A percentile compares a stretch with the other conserved stretches of the same genome.
These are phyloP conservation scores for Calephelis nemesis DNA, from an alignment of 1,140 invertebrate species.

Conservation along the genomic window DNA sequence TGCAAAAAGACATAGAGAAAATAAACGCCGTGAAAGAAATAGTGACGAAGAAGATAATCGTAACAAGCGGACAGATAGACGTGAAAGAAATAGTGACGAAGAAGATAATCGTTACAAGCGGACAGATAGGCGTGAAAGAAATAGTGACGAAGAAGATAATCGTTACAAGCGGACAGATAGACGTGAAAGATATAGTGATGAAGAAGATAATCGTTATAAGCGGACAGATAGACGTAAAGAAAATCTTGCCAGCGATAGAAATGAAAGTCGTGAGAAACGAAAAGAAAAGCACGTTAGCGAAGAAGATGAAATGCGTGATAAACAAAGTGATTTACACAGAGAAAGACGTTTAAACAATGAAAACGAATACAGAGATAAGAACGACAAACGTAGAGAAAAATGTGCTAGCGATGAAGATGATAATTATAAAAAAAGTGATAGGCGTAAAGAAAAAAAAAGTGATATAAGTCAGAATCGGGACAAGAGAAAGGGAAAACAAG, in stretches of 20 bases:
- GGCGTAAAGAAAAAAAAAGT: not conserved
- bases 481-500: not conserved
- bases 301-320: slow-evolving; percentile 22
- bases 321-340: slow-evolving; percentile 23
- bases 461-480: slow-evolving; percentile 14
- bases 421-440: slow-evolving; percentile 1
- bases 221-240: slow-evolving; percentile 6
- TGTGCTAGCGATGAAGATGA: slow-evolving; percentile 19
- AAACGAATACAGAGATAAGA: slow-evolving; percentile 24
- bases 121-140: slow-evolving; percentile 3
- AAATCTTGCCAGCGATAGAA: slow-evolving; percentile 3
- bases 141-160: slow-evolving; percentile 19
- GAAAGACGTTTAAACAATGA: slow-evolving; percentile 12
- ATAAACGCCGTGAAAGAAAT: slow-evolving; percentile 1
- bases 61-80: slow-evolving; percentile 18
- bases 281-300: slow-evolving; percentile 22
- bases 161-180: not conserved
- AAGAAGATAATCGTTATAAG: slow-evolving; percentile 22
- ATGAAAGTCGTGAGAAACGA: slow-evolving; percentile 18
- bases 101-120: slow-evolving; percentile 19
- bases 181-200: slow-evolving; percentile 4
- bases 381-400: slow-evolving; percentile 20
- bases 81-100: slow-evolving; percentile 6
- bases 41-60: slow-evolving; percentile 19
- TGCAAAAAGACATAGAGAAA: slow-evolving; percentile 20